phyloP scores from a whole-genome alignment of 2,888 invertebrate species.

The Hypselothyrea guttata region DNA sequence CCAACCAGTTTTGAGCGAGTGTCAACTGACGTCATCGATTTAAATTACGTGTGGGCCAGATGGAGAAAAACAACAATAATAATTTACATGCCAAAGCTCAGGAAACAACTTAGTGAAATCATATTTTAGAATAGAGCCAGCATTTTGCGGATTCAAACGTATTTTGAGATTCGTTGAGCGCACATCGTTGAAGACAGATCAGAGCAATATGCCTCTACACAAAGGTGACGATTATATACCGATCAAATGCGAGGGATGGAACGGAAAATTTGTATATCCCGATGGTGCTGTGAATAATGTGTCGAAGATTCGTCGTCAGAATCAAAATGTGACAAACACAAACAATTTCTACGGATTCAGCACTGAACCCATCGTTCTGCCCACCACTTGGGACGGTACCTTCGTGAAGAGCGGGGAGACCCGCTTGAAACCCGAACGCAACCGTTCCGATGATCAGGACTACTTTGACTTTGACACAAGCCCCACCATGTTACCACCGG shows the following conservation, averaged over 20 bases:
- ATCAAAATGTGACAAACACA: slow-evolving; percentile 80
- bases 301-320: slow-evolving; percentile 79
- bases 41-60: slow-evolving; percentile 19
- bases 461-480: slow-evolving; percentile 78
- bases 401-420: slow-evolving; percentile 79
- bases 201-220: slow-evolving; percentile 71
- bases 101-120: slow-evolving; percentile 58
- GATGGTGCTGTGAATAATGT: slow-evolving; percentile 78
- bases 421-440: slow-evolving; percentile 75
- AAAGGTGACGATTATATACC: slow-evolving; percentile 81
- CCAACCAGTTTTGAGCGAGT: slow-evolving; percentile 37
- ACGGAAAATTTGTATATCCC: slow-evolving; percentile 80
- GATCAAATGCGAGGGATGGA: slow-evolving; percentile 82
- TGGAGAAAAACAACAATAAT: slow-evolving; percentile 33
- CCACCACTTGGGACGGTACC: slow-evolving; percentile 81
- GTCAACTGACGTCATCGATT: slow-evolving; percentile 45
- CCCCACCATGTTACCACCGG: slow-evolving; percentile 77
- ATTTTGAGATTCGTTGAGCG: slow-evolving; percentile 45
- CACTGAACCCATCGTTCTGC: slow-evolving; percentile 79
- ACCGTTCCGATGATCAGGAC: slow-evolving; percentile 80
- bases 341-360: slow-evolving; percentile 80
- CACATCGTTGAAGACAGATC: slow-evolving; percentile 31
- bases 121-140: slow-evolving; percentile 67
- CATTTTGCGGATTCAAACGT: slow-evolving; percentile 50
- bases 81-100: slow-evolving; percentile 56